Evolutionary conservation across 2,113 vertebrate genomes (phyloP), one percentile per base, ranked within the genome.

Genomic region (Cebus imitator): DNA sequence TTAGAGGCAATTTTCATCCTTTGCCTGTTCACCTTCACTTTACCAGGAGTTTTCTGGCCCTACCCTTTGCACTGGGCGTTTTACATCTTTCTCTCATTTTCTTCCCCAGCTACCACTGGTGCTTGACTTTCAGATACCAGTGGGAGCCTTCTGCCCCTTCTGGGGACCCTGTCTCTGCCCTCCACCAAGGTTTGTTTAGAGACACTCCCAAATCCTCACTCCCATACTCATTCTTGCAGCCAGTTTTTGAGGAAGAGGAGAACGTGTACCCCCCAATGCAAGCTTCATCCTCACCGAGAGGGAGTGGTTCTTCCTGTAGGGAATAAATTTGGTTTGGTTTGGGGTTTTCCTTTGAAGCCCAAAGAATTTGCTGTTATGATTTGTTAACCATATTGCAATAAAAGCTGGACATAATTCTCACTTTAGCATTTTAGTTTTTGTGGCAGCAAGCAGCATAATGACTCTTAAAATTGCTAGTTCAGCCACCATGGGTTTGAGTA

Each of bases 1-100:
- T 98, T 98, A 98, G 98, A 98, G 93, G 96, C 95, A 70, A 96
- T 98, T 98, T 98, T 94, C 97, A 96, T 98, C 97, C 97, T 98
- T 97, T 97, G 97, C 98, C 92, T 94, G 75, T 70, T 95, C 90
- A 55, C 91, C 92, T 97, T 90, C 84, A 48, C 66, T 97, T 98
- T 91, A 95, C 79, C 79, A 95, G 96, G 85, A 91, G 85, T 97
- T 97, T 92, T 92, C 73, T 78, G 81, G 86, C 79, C 52, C 78
- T 94, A 32, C 57, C 11, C 14, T 80, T 40, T 80, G 93, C 30
- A 20, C n/a, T 48, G 88, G 72, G 35, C 20, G 43, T 78, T 90
- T 95, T 43, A 79, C 43, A 55, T 90, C 30, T 21, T 79, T 66
- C 52, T 91, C 43, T 76, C 91, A 23, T 68, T 75, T 85, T 75